These are phyloP conservation scores for Myotis vivesi DNA, from an alignment of 2,797 vertebrate genomes.

Conservation along the genomic window DNA sequence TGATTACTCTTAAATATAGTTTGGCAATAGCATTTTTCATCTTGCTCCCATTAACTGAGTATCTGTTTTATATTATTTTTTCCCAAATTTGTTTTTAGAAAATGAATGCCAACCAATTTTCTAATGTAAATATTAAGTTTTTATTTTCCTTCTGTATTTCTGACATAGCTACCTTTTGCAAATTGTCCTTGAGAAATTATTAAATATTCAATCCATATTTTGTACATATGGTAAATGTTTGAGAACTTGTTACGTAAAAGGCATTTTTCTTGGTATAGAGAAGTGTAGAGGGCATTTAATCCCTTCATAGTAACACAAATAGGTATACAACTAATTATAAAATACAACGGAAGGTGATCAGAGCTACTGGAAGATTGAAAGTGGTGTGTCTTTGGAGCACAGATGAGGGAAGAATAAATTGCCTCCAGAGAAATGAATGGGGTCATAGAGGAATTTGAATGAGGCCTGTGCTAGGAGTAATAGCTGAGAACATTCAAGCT, in stretches of 20 bases:
- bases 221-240: constrained; percentile 8
- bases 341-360: not conserved
- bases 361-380: not conserved
- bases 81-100: constrained; percentile 67
- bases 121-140: constrained; percentile 69
- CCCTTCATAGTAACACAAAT: not conserved
- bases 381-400: not conserved
- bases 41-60: constrained; percentile 67
- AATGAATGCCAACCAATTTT: constrained; percentile 70
- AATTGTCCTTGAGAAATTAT: constrained; percentile 40
- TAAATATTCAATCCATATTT: not conserved
- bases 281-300: not conserved
- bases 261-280: not conserved
- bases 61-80: constrained; percentile 75
- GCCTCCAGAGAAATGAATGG: not conserved
- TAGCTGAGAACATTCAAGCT: not conserved
- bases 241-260: not conserved
- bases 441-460: not conserved
- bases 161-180: constrained; percentile 59
- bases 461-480: not conserved
- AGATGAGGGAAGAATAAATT: not conserved
- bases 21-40: constrained; percentile 73
- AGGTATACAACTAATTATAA: not conserved
- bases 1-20: constrained; percentile 73
- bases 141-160: constrained; percentile 66